Conservation (phyloP, 2,888 invertebrate genomes). For the Watsonalla cultraria region DNA sequence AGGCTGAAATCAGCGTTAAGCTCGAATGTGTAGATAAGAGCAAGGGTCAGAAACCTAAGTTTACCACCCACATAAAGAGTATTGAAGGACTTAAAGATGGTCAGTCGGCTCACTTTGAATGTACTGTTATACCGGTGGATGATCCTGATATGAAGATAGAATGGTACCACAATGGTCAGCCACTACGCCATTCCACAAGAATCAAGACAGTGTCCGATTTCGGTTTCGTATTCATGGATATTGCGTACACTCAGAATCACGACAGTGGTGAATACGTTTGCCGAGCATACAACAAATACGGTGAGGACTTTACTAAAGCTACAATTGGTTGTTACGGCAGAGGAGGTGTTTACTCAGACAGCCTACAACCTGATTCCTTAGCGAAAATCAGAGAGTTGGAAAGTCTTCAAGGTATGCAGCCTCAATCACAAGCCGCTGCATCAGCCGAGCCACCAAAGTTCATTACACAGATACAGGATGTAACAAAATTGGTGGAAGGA, state of each 20-base stretch:
- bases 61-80: conserved; percentile 92
- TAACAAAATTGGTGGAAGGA: conserved; percentile 93
- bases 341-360: conserved; percentile 92
- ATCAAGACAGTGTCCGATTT: conserved; percentile 97
- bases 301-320: conserved; percentile 93
- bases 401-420: conserved; percentile 83
- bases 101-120: conserved; percentile 96
- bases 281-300: conserved; percentile 93
- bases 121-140: conserved; percentile 94
- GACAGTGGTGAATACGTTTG: conserved; percentile 97
- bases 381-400: conserved; percentile 93
- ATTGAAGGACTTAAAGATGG: conserved; percentile 93
- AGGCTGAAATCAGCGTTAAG: conserved; percentile 90
- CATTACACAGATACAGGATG: conserved; percentile 90
- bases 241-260: conserved; percentile 95
- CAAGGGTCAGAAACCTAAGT: conserved; percentile 91
- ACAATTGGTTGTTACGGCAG: conserved; percentile 89
- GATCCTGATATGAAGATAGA: conserved; percentile 96
- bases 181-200: conserved; percentile 91
- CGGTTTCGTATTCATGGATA: conserved; percentile 96
- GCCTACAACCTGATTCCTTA: conserved; percentile 93
- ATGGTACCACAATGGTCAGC: conserved; percentile 97
- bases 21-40: conserved; percentile 90
- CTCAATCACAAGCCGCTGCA: conserved; percentile 80
- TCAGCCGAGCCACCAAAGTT: conserved; percentile 93